These are phyloP conservation scores for Theropithecus gelada DNA, from an alignment of 2,113 vertebrate species.

Conservation along the genomic window DNA sequence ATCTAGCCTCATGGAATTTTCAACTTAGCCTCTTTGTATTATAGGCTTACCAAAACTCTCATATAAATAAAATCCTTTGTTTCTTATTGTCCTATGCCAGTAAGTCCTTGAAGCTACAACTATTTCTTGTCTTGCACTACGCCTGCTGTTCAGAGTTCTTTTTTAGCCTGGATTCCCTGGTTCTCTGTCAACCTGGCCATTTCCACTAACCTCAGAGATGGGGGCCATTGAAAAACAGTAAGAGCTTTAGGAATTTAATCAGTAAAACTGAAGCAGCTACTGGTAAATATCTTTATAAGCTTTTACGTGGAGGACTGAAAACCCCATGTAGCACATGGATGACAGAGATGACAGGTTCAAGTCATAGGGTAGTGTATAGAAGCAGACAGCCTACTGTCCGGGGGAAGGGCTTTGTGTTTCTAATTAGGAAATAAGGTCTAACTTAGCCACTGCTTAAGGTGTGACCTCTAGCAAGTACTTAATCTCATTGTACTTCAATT, in stretches of 20 bases:
- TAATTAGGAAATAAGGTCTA: not conserved
- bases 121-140: not conserved
- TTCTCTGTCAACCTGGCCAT: not conserved
- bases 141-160: not conserved
- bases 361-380: rapidly evolving
- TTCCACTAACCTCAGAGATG: not conserved
- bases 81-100: not conserved
- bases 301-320: not conserved
- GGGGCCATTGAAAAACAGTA: not conserved
- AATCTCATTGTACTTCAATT: not conserved
- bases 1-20: not conserved
- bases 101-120: not conserved
- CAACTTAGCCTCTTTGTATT: not conserved
- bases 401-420: not conserved
- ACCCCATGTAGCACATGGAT: not conserved
- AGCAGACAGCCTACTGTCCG: not conserved
- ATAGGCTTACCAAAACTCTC: not conserved
- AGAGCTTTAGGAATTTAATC: not conserved
- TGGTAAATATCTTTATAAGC: not conserved
- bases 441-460: not conserved
- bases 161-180: not conserved
- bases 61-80: not conserved
- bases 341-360: not conserved
- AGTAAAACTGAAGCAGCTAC: not conserved
- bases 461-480: not conserved